These are phyloP conservation scores for Ornithoptera alexandrae DNA, from an alignment of 2,888 invertebrate species.

Conservation along the genomic window DNA sequence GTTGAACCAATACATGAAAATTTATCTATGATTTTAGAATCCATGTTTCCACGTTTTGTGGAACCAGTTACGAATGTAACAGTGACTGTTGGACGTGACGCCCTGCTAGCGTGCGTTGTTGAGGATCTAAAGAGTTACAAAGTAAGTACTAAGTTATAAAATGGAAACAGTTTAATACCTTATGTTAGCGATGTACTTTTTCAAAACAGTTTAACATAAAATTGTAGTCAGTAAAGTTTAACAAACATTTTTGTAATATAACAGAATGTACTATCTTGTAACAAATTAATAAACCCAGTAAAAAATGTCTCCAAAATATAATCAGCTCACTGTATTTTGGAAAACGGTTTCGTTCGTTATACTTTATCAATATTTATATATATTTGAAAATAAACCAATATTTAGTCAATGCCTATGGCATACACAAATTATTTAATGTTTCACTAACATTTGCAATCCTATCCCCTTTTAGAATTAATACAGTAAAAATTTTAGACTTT, in stretches of 20 bases:
- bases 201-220: too few species aligned
- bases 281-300: too few species aligned
- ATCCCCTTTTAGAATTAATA: neutral
- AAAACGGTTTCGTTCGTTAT: neutral
- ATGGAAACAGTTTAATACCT: neutral
- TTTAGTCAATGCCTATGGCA: too few species aligned
- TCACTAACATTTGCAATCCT: too few species aligned
- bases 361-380: too few species aligned
- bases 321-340: neutral
- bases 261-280: too few species aligned
- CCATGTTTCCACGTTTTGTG: conserved; percentile 87
- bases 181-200: too few species aligned
- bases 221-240: too few species aligned
- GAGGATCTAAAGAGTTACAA: conserved; percentile 92
- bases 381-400: too few species aligned
- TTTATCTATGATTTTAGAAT: conserved; percentile 60
- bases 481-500: neutral
- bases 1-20: neutral
- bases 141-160: conserved; percentile 74
- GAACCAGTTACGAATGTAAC: conserved; percentile 95
- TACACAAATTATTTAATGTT: too few species aligned
- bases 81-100: conserved; percentile 92
- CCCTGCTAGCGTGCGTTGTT: conserved; percentile 92
- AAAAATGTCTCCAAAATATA: too few species aligned
- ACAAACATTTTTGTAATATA: too few species aligned